Evolutionary conservation across 2,888 invertebrate genomes (phyloP).

Genomic region (Bibio marci): DNA sequence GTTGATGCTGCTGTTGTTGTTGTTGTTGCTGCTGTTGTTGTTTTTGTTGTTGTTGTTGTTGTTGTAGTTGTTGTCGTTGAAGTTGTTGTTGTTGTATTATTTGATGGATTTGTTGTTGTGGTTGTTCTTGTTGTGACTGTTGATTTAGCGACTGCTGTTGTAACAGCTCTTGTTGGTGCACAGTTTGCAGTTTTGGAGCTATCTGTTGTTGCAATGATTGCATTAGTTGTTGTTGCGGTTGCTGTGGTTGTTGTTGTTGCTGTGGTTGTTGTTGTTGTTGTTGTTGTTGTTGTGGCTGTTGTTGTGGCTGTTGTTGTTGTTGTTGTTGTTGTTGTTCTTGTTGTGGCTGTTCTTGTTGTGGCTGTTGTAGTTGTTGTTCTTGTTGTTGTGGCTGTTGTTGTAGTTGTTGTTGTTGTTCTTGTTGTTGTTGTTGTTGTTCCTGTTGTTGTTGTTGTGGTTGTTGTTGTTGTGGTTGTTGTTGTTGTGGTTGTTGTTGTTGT

Average conservation of each 20-base stretch:
- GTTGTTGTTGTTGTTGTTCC: no score
- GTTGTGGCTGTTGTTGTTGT: slow-evolving; percentile 15
- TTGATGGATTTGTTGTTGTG: neutral
- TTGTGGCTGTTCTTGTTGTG: neutral
- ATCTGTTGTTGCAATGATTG: slow-evolving; percentile 4
- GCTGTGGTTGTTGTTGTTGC: slow-evolving; percentile 21
- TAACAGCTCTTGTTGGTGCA: slow-evolving; percentile 10
- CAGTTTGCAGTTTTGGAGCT: slow-evolving; percentile 9
- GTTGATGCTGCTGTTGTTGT: neutral
- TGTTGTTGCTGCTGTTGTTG: neutral
- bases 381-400: no score
- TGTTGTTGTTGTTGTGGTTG: neutral
- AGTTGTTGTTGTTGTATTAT: neutral
- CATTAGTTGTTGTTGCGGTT: slow-evolving; percentile 5
- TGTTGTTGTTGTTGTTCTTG: slow-evolving; percentile 4
- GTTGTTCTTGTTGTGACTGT: neutral
- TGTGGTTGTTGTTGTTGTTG: slow-evolving; percentile 12
- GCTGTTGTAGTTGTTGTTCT: neutral
- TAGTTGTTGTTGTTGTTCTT: neutral
- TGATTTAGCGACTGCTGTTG: neutral
- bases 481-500: no score
- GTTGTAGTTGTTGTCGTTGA: neutral
- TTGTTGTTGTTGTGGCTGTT: neutral
- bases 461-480: no score
- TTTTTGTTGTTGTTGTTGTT: neutral